Base-by-base conservation (phyloP, 2,888 invertebrate species). In the Mythimna ferrago region DNA sequence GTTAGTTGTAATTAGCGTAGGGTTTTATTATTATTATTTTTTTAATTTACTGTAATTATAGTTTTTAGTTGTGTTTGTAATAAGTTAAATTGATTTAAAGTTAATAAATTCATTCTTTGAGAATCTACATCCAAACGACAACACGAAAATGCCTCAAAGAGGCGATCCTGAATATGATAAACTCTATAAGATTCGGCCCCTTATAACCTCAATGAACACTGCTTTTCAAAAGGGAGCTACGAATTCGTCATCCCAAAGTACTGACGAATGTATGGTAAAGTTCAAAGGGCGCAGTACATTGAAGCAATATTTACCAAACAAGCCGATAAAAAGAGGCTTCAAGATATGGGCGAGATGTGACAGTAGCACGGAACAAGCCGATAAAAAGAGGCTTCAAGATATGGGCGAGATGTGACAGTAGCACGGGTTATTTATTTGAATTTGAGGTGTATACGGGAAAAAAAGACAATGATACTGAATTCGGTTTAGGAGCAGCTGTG, bases 401-500 rank as follows among this genome's bases (percentile, higher is more conserved):
- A 21, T 71, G 75, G 75, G 63, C 64, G 9, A 35, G 71, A 11
- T 71, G 71, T 64, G 64, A 74, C 41, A 53, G 62, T 58, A 32
- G 14, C 44, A 64, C 71, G n/a, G 76, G 80, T 51, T 80, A 82
- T 63, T 48, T 80, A 41, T 77, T 75, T 61, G 54, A 77, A 26
- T 82, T 71, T 41, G 69, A 82, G 6, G 64, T 82, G 21, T 82
- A 80, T 60, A 78, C 77, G 11, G 77, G 77, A 21, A 82, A 76
- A 57, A 57, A 51, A 51, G 14, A 64, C 14, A 32, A 14, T n/a
- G 63, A 51, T 48, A 64, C 63, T 51, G 86, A 87, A 68, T 81
- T 77, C 54, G 82, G 80, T 38, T 69, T 89, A 67, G 88, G 86
- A 58, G 61, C 38, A 51, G 84, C 77, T 53, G 82, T 87, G 44